Conservation (phyloP, 2,113 vertebrate genomes). For the Channa maculata region DNA sequence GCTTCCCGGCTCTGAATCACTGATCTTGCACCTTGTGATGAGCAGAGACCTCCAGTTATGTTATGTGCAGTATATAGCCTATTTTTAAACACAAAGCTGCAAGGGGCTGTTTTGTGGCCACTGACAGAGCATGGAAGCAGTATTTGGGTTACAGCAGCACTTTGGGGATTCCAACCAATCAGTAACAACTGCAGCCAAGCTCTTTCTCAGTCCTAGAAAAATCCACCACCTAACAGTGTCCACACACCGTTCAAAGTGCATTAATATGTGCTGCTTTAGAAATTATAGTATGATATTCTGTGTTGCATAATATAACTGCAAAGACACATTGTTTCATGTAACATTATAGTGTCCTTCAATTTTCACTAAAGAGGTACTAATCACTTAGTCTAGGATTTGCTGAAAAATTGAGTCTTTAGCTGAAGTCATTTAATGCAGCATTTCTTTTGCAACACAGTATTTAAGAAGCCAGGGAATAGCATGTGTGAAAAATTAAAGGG, state of each 20-base stretch:
- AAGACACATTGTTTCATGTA: slow-evolving; percentile 8
- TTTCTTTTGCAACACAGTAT: not conserved
- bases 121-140: slow-evolving; percentile 1
- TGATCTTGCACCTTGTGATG: slow-evolving; percentile 10
- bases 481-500: not conserved
- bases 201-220: slow-evolving; percentile 48
- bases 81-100: slow-evolving; percentile 25
- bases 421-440: not conserved
- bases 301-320: slow-evolving; percentile 1
- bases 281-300: not conserved
- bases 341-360: not conserved
- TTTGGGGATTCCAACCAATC: slow-evolving; percentile 54
- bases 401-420: not conserved
- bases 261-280: not conserved
- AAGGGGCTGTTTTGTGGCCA: slow-evolving; percentile 18
- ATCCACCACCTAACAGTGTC: not conserved
- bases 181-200: slow-evolving; percentile 29
- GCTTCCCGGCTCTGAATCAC: slow-evolving; percentile 28
- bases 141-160: slow-evolving; percentile 73
- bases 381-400: not conserved
- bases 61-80: slow-evolving; percentile 3
- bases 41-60: not conserved
- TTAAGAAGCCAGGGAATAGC: not conserved
- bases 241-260: not conserved
- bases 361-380: not conserved